Evolutionary conservation across 1,140 invertebrate species (phyloP).

Genomic region (Euura saliciscinereae): DNA sequence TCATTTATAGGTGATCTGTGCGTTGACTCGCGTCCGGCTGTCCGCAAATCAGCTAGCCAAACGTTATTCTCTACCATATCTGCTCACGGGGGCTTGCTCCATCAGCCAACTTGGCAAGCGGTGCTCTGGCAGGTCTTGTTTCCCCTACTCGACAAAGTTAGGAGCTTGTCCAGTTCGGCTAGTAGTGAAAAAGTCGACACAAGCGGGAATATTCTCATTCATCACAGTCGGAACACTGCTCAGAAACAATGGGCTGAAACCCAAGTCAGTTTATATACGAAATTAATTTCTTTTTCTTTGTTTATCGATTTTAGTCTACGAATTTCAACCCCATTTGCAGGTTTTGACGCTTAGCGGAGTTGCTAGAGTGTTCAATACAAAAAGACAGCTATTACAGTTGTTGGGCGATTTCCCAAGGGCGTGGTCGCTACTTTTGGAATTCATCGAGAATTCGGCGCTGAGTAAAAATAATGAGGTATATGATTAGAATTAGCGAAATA

Average conservation of each 20-base stretch:
- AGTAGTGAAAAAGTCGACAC: constrained; percentile 93
- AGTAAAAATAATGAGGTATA: constrained; percentile 89
- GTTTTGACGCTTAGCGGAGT: constrained; percentile 78
- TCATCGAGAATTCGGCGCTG: constrained; percentile 90
- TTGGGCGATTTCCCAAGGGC: constrained; percentile 91
- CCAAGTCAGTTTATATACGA: constrained; percentile 69
- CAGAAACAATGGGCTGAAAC: constrained; percentile 99
- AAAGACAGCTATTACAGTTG: constrained; percentile 82
- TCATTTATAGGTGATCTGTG: constrained; percentile 79
- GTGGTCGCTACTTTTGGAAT: constrained; percentile 91
- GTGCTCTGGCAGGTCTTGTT: constrained; percentile 93
- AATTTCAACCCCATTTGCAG: constrained; percentile 38
- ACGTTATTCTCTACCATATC: constrained; percentile 97
- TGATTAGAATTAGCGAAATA: constrained; percentile 12
- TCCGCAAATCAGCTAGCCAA: constrained; percentile 97
- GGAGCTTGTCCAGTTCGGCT: constrained; percentile 86
- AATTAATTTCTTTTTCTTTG: neutral
- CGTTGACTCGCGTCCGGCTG: constrained; percentile 92
- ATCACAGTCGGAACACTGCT: constrained; percentile 97
- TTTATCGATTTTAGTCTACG: neutral
- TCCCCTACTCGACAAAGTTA: constrained; percentile 92
- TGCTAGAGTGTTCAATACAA: constrained; percentile 86
- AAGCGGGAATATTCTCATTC: constrained; percentile 93
- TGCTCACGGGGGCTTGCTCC: constrained; percentile 89
- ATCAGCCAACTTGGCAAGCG: constrained; percentile 88